Evolutionary conservation across 2,113 vertebrate species (phyloP), one percentile per base, ranked within the genome.

Genomic region (Pleuronectes platessa): DNA sequence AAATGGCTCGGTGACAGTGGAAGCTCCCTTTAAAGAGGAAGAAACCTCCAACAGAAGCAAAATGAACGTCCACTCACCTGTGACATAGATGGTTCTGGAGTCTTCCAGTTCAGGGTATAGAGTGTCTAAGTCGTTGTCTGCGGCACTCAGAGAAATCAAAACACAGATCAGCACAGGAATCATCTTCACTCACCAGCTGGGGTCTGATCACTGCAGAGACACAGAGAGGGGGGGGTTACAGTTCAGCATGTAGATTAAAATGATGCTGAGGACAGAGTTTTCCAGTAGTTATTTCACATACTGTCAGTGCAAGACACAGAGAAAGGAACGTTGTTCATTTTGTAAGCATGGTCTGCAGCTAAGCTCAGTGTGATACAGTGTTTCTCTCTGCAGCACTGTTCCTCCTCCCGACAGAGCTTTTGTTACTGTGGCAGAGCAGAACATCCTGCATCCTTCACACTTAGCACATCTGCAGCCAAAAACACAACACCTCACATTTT

Each of bases 41-140:
- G 24, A 40, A 21, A 42, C 26, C 8, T 11, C 53, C 53, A 26
- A 26, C 8, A 26, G 21, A 4, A 42, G 3, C 55, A 7, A 12
- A 58, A 7, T 5, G 55, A n/a, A 1, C 40, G 27, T 5, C n/a
- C 11, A 47, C 85, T 85, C 96, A 99, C 97, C 98, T 94, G 94
- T 94, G 81, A 98, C 93, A 59, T 97, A 97, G 91, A 98, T 94
- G 83, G 96, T 97, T 87, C 95, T 95, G 75, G 96, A 95, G 82
- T 93, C 90, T 64, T 95, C 94, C 90, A 95, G 88, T 18, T 93
- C 87, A 51, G 94, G 95, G 67, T 95, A 95, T 74, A 94, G 95
- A 15, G 84, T 71, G 78, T 95, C 92, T 66, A 93, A 92, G 85
- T 76, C 61, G 0, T 75, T 93, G 71, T 95, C 94, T 83, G 96